phyloP scores from a whole-genome alignment of 2,797 vertebrate species.

The Esox lucius region DNA sequence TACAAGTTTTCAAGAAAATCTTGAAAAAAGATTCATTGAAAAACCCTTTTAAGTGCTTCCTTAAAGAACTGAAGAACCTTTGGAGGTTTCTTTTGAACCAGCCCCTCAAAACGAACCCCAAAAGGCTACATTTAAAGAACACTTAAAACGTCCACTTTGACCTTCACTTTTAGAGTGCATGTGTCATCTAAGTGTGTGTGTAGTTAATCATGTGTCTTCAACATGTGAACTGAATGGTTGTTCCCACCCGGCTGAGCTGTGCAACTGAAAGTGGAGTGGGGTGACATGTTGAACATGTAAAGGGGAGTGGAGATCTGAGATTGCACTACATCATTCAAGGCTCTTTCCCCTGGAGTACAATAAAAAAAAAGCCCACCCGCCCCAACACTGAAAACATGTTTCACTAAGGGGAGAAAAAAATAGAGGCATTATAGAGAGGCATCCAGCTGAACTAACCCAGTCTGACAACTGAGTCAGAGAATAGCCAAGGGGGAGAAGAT shows the following conservation, averaged over 20 bases:
- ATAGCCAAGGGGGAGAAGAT: constrained; percentile 27
- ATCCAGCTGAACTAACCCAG: constrained; percentile 47
- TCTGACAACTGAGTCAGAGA: constrained; percentile 48
- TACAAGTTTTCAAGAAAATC: too few relatives aligned
- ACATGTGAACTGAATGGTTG: background rate
- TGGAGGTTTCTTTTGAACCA: too few relatives aligned
- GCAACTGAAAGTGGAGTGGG: background rate
- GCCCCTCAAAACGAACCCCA: too few relatives aligned
- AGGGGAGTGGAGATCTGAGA: constrained; percentile 15
- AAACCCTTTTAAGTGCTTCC: too few relatives aligned
- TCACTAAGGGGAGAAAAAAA: constrained; percentile 31
- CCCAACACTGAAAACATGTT: constrained; percentile 16
- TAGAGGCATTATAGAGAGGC: constrained; percentile 50
- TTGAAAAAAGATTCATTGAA: too few relatives aligned
- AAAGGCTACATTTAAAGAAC: too few relatives aligned
- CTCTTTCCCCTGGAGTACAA: constrained; percentile 25
- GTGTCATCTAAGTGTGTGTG: background rate
- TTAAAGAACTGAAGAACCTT: too few relatives aligned
- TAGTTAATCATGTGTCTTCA: background rate
- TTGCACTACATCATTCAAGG: constrained; percentile 8
- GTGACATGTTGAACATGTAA: constrained; percentile 6
- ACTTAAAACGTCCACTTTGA: too few relatives aligned
- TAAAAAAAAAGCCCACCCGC: constrained; percentile 19
- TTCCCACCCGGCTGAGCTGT: background rate
- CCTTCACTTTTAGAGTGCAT: too few relatives aligned